Conservation (phyloP, 1,140 invertebrate genomes). For the Carcinoscorpius rotundicauda region DNA sequence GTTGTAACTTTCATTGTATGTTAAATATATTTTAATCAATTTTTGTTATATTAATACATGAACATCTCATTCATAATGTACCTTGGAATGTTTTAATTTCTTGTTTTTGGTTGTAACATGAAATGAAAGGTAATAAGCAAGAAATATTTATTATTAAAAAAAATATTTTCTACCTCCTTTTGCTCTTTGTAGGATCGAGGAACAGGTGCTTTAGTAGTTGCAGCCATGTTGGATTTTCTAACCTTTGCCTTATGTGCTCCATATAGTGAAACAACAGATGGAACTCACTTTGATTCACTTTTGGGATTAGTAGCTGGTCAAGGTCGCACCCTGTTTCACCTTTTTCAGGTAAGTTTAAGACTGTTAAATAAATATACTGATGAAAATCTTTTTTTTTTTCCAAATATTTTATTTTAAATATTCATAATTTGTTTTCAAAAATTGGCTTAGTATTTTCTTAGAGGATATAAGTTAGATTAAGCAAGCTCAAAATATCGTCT, state of each 20-base stretch:
- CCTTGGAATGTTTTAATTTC: background rate
- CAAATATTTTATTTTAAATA: slow-evolving; percentile 4
- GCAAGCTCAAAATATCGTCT: too few species aligned
- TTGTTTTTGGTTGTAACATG: background rate
- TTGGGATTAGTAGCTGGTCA: slow-evolving; percentile 85
- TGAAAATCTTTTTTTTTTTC: slow-evolving; percentile 10
- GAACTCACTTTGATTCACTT: slow-evolving; percentile 89
- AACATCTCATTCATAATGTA: too few species aligned
- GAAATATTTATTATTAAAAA: slow-evolving; percentile 1
- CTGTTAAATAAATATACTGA: background rate
- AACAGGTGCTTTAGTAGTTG: slow-evolving; percentile 49
- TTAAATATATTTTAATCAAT: too few species aligned
- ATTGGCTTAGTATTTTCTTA: too few species aligned
- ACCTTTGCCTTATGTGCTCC: slow-evolving; percentile 98
- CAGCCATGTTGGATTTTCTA: slow-evolving; percentile 93
- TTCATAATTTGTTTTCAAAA: too few species aligned
- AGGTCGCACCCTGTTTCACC: slow-evolving; percentile 78
- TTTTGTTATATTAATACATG: too few species aligned
- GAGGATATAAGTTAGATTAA: too few species aligned
- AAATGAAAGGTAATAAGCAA: background rate
- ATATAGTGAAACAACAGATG: slow-evolving; percentile 97
- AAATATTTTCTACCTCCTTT: slow-evolving; percentile 4
- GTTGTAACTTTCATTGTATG: too few species aligned
- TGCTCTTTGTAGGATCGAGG: slow-evolving; percentile 49
- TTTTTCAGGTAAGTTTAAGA: slow-evolving; percentile 64